These are phyloP conservation scores for Chamaea fasciata DNA, from an alignment of 2,113 vertebrate genomes.

Conservation along the genomic window DNA sequence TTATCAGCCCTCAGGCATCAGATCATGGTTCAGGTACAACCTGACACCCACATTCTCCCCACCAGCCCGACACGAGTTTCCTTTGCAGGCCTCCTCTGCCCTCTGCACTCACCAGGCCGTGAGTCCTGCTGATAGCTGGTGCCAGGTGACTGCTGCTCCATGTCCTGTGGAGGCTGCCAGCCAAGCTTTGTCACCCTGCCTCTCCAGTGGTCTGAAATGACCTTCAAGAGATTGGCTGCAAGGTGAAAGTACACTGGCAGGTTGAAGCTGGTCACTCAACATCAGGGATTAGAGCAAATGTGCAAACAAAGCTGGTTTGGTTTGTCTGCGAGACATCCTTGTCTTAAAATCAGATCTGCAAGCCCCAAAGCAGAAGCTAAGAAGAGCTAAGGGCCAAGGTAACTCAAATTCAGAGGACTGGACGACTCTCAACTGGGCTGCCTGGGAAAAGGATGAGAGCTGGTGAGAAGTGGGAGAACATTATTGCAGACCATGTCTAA, in stretches of 20 bases:
- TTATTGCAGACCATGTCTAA: background rate
- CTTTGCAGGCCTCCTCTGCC: background rate
- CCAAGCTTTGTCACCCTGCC: background rate
- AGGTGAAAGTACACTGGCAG: background rate
- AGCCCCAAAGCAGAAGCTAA: background rate
- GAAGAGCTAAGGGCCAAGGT: background rate
- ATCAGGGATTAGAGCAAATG: background rate
- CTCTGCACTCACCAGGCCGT: background rate
- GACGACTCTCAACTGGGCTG: background rate
- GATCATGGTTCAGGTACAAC: background rate
- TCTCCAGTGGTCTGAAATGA: background rate
- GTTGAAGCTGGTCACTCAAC: background rate
- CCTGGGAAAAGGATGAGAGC: background rate
- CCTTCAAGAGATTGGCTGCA: background rate
- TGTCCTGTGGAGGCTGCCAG: background rate
- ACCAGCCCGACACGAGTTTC: background rate
- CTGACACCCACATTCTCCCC: background rate
- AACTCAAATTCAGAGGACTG: background rate
- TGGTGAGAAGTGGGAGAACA: background rate
- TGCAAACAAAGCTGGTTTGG: background rate
- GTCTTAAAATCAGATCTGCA: background rate
- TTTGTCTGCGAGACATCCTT: background rate
- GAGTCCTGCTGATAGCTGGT: background rate
- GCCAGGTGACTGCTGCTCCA: background rate
- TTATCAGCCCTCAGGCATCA: background rate